phyloP scores from a whole-genome alignment of 1,140 invertebrate genomes.

The Bombus terrestris region DNA sequence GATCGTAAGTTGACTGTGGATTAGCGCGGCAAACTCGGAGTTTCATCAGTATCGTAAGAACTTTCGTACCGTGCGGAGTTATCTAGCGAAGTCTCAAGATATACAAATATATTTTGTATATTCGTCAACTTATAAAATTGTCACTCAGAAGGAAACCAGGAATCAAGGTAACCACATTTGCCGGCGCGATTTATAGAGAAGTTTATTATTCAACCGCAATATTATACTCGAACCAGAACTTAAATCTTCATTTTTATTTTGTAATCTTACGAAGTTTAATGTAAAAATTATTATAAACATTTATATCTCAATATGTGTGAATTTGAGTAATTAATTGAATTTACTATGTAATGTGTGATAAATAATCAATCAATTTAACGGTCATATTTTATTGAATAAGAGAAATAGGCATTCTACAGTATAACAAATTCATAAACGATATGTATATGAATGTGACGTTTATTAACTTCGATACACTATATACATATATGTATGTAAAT shows the following conservation, averaged over 20 bases:
- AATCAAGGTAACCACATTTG: not conserved
- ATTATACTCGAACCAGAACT: not conserved
- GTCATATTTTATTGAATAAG: not conserved
- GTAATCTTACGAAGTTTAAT: not conserved
- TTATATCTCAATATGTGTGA: not conserved
- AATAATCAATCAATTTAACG: not conserved
- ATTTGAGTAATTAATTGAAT: not conserved
- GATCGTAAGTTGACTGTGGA: conserved; percentile 4
- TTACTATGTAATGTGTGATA: not conserved
- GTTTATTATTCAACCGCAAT: too few species aligned
- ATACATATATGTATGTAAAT: not conserved
- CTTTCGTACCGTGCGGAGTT: conserved; percentile 15
- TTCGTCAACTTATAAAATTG: not conserved
- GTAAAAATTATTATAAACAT: not conserved
- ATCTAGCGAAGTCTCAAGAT: not conserved
- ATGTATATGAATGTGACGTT: not conserved
- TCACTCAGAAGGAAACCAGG: conserved; percentile 5
- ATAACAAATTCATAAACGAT: not conserved
- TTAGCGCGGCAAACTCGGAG: conserved; percentile 5
- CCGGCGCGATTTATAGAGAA: not conserved
- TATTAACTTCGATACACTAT: not conserved
- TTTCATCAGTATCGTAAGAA: conserved; percentile 44
- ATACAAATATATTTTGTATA: not conserved
- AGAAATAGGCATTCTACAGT: not conserved
- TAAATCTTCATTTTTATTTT: not conserved